Evolutionary conservation across 2,797 vertebrate species (phyloP).

Genomic region (Poecilia velifera): DNA sequence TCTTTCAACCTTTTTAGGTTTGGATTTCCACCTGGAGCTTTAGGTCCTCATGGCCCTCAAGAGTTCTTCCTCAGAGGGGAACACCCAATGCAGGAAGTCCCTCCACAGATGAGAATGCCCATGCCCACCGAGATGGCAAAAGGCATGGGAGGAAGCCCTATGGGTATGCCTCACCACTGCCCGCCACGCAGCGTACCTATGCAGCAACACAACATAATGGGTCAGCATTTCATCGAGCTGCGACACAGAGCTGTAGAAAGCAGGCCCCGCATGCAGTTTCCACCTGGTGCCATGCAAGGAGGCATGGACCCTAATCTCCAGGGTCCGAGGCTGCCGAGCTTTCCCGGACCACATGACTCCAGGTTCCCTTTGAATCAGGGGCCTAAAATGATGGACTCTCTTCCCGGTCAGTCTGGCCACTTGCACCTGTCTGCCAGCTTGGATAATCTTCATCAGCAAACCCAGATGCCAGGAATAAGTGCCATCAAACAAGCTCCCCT

Average conservation of each 20-base stretch:
- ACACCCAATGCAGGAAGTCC: slow-evolving; percentile 87
- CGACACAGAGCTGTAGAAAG: slow-evolving; percentile 91
- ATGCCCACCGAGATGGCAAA: slow-evolving; percentile 89
- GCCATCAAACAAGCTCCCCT: slow-evolving; percentile 79
- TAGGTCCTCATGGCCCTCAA: slow-evolving; percentile 83
- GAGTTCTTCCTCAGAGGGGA: slow-evolving; percentile 89
- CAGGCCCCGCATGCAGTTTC: slow-evolving; percentile 86
- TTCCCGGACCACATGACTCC: slow-evolving; percentile 83
- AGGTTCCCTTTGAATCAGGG: slow-evolving; percentile 79
- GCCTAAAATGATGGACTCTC: slow-evolving; percentile 83
- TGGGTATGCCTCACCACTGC: slow-evolving; percentile 87
- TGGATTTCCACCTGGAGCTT: slow-evolving; percentile 85
- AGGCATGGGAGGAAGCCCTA: slow-evolving; percentile 77
- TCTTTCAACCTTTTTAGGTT: slow-evolving; percentile 77
- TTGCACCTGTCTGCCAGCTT: slow-evolving; percentile 82
- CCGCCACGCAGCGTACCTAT: slow-evolving; percentile 86
- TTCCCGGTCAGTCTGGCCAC: slow-evolving; percentile 76
- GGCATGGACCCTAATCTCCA: slow-evolving; percentile 81
- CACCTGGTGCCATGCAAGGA: slow-evolving; percentile 75
- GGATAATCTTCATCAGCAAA: slow-evolving; percentile 87
- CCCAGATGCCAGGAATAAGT: slow-evolving; percentile 77
- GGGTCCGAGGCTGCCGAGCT: slow-evolving; percentile 79
- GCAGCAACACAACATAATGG: slow-evolving; percentile 96
- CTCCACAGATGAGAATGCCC: slow-evolving; percentile 90
- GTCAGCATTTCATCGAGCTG: slow-evolving; percentile 95